A percentile compares a stretch with the other conserved stretches of the same genome.
Evolutionary conservation across 2,113 vertebrate species (phyloP).

Genomic region (Epinephelus fuscoguttatus): DNA sequence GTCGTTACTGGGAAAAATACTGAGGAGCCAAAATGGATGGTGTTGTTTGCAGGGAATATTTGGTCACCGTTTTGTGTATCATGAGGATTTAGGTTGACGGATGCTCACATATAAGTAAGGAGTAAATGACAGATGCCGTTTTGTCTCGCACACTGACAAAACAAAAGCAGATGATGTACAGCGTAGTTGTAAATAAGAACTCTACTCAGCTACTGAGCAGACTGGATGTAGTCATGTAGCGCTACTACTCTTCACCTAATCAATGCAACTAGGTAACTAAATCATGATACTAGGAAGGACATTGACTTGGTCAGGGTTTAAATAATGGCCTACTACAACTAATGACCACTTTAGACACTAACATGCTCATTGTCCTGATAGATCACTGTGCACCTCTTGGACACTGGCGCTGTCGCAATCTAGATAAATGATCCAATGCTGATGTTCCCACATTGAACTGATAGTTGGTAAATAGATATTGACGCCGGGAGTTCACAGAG

Average conservation of each 20-base stretch:
- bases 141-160: neutral
- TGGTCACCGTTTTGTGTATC: neutral
- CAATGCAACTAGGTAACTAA: conserved; percentile 55
- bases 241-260: conserved; percentile 41
- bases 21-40: neutral
- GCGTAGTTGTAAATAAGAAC: neutral
- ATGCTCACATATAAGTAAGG: neutral
- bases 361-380: conserved; percentile 62
- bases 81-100: neutral
- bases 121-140: neutral
- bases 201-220: neutral
- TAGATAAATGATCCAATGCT: conserved; percentile 59
- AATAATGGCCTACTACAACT: conserved; percentile 66
- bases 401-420: conserved; percentile 36
- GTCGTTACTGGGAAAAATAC: neutral
- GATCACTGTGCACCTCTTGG: conserved; percentile 48
- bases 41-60: neutral
- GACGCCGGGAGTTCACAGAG: conserved; percentile 9
- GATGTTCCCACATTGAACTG: conserved; percentile 36
- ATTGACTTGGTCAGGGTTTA: conserved; percentile 56
- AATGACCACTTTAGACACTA: conserved; percentile 67
- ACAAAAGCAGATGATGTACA: conserved; percentile 1
- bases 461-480: conserved; percentile 48
- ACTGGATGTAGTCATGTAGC: conserved; percentile 14
- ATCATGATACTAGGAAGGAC: conserved; percentile 52